Evolutionary conservation across 2,113 vertebrate species (phyloP).

Genomic region (Petaurus breviceps): DNA sequence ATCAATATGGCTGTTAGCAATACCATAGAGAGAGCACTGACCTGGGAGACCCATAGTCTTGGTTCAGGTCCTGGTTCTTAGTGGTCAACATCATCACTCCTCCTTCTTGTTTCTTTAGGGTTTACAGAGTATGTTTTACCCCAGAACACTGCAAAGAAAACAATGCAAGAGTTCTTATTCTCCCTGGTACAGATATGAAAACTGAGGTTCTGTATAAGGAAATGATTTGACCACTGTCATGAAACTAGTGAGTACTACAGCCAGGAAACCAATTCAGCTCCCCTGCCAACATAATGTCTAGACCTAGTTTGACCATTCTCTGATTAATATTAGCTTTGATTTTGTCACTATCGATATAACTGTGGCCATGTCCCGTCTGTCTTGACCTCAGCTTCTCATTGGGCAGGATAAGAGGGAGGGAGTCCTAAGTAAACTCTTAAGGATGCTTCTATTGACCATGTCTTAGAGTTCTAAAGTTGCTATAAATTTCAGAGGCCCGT

Average conservation of each 20-base stretch:
- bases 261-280: neutral
- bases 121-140: neutral
- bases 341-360: neutral
- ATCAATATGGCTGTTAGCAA: neutral
- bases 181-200: neutral
- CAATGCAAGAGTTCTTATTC: neutral
- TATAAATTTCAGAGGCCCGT: neutral
- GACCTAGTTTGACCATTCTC: neutral
- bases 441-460: neutral
- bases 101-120: neutral
- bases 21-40: neutral
- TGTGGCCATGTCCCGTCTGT: neutral
- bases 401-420: neutral
- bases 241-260: neutral
- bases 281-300: neutral
- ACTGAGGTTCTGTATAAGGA: neutral
- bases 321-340: neutral
- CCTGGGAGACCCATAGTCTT: neutral
- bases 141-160: neutral
- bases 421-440: neutral
- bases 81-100: neutral
- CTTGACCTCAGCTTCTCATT: neutral
- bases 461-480: neutral
- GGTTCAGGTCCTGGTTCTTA: neutral
- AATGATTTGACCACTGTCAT: neutral